These are phyloP conservation scores for Microctenopoma steveboyesi DNA, from an alignment of 2,797 vertebrate species.

Conservation along the genomic window DNA sequence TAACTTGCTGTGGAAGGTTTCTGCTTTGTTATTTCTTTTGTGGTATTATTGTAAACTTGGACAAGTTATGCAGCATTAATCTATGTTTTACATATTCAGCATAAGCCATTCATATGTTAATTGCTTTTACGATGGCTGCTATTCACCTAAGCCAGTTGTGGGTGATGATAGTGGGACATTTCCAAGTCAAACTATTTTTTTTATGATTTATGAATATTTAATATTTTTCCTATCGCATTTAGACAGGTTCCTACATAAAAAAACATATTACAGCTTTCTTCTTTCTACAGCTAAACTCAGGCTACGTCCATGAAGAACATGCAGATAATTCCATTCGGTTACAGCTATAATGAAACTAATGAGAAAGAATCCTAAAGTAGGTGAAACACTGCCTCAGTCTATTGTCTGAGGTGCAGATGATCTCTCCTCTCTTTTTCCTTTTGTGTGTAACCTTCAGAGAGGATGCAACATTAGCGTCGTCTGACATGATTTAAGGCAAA, in stretches of 20 bases:
- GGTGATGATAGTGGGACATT: neutral
- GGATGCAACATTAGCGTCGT: slow-evolving; percentile 26
- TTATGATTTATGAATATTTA: neutral
- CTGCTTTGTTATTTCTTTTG: slow-evolving; percentile 46
- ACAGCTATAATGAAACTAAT: slow-evolving; percentile 11
- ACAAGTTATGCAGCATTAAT: neutral
- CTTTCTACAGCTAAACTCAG: neutral
- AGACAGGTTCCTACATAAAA: neutral
- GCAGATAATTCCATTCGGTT: slow-evolving; percentile 6
- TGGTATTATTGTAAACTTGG: slow-evolving; percentile 32
- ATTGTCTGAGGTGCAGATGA: slow-evolving; percentile 16
- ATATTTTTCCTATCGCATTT: neutral
- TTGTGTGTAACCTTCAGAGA: slow-evolving; percentile 44
- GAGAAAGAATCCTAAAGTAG: neutral
- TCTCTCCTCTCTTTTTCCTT: slow-evolving; percentile 9
- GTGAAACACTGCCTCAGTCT: neutral
- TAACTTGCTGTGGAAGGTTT: slow-evolving; percentile 44
- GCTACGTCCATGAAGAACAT: neutral
- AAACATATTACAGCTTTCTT: neutral
- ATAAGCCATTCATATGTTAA: slow-evolving; percentile 22
- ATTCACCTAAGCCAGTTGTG: neutral
- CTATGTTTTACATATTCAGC: slow-evolving; percentile 3
- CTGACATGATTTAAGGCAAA: slow-evolving; percentile 39
- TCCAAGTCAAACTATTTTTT: neutral
- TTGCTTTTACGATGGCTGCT: neutral